Percentiles rank a stretch among this genome's conserved stretches.
These are phyloP conservation scores for mouse (Mus musculus) DNA, from an alignment of 2,113 vertebrate species.

Conservation along the genomic window DNA sequence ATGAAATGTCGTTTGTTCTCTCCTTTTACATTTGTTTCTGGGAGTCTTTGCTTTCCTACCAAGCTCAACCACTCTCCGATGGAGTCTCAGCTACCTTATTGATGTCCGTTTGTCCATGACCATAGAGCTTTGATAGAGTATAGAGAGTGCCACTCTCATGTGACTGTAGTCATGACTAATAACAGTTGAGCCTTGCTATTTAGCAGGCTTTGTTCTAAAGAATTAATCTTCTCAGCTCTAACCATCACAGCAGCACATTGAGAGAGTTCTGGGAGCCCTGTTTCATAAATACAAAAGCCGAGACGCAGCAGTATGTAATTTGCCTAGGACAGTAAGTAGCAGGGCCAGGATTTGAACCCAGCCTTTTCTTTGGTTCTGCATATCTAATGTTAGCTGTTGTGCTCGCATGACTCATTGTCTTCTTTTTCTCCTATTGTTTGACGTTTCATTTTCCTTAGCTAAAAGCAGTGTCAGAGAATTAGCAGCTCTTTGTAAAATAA, in stretches of 20 bases:
- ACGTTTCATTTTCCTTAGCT: neutral
- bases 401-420: constrained; percentile 35
- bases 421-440: constrained; percentile 38
- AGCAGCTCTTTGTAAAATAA: constrained; percentile 58
- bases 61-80: neutral
- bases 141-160: neutral
- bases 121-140: constrained; percentile 12
- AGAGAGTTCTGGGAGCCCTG: neutral
- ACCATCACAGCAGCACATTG: neutral
- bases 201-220: constrained; percentile 10
- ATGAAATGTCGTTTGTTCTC: constrained; percentile 23
- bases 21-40: neutral
- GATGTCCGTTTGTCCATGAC: constrained; percentile 23
- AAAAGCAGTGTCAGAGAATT: constrained; percentile 3
- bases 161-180: neutral
- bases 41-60: constrained; percentile 14
- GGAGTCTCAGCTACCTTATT: constrained; percentile 15
- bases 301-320: neutral
- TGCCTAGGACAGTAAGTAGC: constrained; percentile 20
- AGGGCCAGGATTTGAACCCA: constrained; percentile 56
- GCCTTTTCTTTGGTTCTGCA: constrained; percentile 19
- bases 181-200: neutral
- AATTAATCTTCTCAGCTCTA: constrained; percentile 11
- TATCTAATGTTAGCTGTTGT: neutral
- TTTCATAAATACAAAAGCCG: constrained; percentile 33